Evolutionary conservation across 2,797 vertebrate species (phyloP), one percentile per base, ranked within the genome.

Genomic region (Falco biarmicus): DNA sequence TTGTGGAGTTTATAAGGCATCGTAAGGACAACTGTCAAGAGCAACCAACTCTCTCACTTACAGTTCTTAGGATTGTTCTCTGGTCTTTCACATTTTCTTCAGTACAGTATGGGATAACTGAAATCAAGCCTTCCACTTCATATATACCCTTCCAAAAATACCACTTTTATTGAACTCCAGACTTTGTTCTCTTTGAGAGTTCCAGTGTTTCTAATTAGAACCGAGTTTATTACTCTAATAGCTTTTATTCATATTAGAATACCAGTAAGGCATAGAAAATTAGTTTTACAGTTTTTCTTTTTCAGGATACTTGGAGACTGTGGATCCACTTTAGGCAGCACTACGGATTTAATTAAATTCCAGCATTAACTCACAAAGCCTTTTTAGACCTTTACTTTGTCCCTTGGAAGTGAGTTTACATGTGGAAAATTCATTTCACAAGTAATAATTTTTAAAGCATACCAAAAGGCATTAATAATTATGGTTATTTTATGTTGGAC

Each of bases 161-260:
- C 22, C 0, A 1, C 50, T 20, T 48, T 83, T 76, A 25, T 50
- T 69, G 17, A 65, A 94, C 45, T 92, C 13, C 19, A 48, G 32
- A 92, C 34, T 95, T 94, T 57, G 17, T 86, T 81, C 89, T 91
- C 41, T 90, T 69, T 85, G 57, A 94, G 64, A 90, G 32, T 57
- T 84, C n/a, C 69, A 81, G 7, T 81, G 82, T 93, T 97, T 94
- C 93, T 90, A 94, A 95, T 96, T 93, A 94, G 87, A 85, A 85
- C 32, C 34, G 65, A 95, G 76, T 97, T 96, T 95, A 93, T 96
- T 95, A 92, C 54, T 93, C 75, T 93, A 86, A 95, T 92, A 93
- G 84, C 34, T 89, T 94, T 94, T 68, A 90, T 91, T 84, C 82
- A 34, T 83, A 69, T 28, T 73, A 64, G 77, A 94, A 83, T 89